Conservation (phyloP, 2,797 vertebrate species). For the Geotrypetes seraphini region DNA sequence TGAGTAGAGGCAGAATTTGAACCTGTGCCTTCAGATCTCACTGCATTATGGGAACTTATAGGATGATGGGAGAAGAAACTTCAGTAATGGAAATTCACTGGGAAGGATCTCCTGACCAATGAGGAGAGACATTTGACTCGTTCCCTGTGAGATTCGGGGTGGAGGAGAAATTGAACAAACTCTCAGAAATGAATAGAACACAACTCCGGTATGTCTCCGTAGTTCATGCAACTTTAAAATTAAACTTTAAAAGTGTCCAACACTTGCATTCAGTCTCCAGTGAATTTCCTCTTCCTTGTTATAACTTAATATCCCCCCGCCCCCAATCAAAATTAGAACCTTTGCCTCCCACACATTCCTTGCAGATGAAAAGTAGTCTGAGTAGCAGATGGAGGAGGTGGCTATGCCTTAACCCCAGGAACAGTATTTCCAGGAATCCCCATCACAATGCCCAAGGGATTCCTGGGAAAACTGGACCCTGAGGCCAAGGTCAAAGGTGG, state of each 20-base stretch:
- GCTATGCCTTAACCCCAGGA: conserved; percentile 88
- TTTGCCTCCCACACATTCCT: too few species aligned
- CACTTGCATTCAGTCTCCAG: not conserved
- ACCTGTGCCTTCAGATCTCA: accelerated
- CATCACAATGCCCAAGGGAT: conserved; percentile 86
- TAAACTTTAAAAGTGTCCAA: too few species aligned
- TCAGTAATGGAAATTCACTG: not conserved
- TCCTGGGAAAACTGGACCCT: conserved; percentile 99
- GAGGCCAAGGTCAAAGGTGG: conserved; percentile 79
- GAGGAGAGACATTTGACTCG: accelerated
- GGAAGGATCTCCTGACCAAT: not conserved
- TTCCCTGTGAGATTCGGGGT: not conserved
- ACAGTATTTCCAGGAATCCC: conserved; percentile 99
- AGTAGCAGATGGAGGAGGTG: too few species aligned
- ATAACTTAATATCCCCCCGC: too few species aligned
- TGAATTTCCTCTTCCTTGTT: not conserved
- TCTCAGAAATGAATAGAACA: not conserved
- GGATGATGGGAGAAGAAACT: not conserved
- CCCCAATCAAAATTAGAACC: too few species aligned
- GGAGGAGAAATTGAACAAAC: accelerated
- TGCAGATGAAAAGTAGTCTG: too few species aligned
- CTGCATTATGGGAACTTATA: too few species aligned
- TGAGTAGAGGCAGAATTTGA: too few species aligned
- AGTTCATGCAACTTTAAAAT: too few species aligned
- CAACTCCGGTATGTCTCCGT: too few species aligned